These are phyloP conservation scores for Triops longicaudatus DNA, from an alignment of 1,140 invertebrate species.

Conservation along the genomic window DNA sequence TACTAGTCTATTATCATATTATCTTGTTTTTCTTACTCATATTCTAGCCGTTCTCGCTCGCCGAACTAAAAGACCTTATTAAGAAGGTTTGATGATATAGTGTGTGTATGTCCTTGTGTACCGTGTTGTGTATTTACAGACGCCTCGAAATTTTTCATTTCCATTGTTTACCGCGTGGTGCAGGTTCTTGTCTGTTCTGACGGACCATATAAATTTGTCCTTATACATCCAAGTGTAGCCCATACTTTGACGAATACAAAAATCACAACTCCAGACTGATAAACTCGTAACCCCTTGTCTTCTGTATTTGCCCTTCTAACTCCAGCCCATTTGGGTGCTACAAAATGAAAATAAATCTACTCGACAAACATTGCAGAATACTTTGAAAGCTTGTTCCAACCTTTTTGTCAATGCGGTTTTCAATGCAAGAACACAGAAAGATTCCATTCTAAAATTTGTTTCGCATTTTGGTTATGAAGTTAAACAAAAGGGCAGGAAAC, in stretches of 20 bases:
- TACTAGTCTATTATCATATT: background rate
- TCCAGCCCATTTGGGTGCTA: background rate
- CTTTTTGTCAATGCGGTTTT: background rate
- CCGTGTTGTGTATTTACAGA: conserved; percentile 2
- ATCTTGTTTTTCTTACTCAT: background rate
- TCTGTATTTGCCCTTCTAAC: background rate
- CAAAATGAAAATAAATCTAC: background rate
- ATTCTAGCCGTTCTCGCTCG: conserved; percentile 26
- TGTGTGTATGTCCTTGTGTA: background rate
- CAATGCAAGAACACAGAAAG: background rate
- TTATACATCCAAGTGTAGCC: background rate
- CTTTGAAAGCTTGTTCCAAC: background rate
- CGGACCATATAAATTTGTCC: background rate
- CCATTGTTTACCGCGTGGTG: background rate
- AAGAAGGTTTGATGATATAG: background rate
- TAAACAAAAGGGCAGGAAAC: background rate
- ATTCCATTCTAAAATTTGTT: background rate
- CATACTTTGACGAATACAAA: background rate
- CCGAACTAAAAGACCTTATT: conserved; percentile 22
- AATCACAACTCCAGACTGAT: background rate
- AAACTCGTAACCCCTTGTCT: background rate
- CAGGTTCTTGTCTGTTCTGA: background rate
- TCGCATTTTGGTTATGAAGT: background rate
- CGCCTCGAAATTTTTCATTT: background rate
- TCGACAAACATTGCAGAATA: background rate